Base-by-base conservation (phyloP, 2,113 vertebrate genomes). In the Trematocara nigrifrons region DNA sequence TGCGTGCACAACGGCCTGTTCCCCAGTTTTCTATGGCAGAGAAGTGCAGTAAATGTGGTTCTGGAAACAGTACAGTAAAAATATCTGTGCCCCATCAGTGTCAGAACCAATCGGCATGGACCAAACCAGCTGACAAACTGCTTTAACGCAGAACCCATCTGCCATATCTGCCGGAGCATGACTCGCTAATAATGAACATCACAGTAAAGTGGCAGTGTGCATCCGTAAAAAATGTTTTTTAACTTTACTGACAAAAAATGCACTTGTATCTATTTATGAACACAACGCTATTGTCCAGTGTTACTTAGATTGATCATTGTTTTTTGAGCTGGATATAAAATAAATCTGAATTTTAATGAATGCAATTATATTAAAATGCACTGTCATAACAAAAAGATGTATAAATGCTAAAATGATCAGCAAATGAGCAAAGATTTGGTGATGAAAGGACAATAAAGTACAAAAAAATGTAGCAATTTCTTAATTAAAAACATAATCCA, bases 1-100 rank as follows among this genome's bases (percentile, higher is more conserved):
- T 33, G 61, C 52, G 40, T 45, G 79, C 54, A 42, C 3, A 22
- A 57, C 20, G 64, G 57, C 22, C 42, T 74, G 52, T 71, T 74
- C 22, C 20, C 22, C 22, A 7, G 40, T 47, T 87, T 89, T n/a
- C 4, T 57, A 47, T 86, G 79, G 87, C 79, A 84, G 89, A 89
- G 64, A 56, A 79, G 69, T 79, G 89, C 57, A 84, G 84, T 81
- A 76, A 92, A 83, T 91, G 90, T 86, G 85, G 87, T 91, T 85
- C 85, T 93, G 93, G 94, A 94, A 83, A 26, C 47, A 38, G 89
- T 91, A 87, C 91, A 93, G 87, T 84, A 93, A 93, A 92, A 94
- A 93, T 86, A 91, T 89, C 79, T 87, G 87, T 3, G 56, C 84
- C 91, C 90, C 92, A 93, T 93, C 92, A 89, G 84, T 94, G 94